Evolutionary conservation across 2,113 vertebrate genomes (phyloP).

Genomic region (Lipophrys pholis): DNA sequence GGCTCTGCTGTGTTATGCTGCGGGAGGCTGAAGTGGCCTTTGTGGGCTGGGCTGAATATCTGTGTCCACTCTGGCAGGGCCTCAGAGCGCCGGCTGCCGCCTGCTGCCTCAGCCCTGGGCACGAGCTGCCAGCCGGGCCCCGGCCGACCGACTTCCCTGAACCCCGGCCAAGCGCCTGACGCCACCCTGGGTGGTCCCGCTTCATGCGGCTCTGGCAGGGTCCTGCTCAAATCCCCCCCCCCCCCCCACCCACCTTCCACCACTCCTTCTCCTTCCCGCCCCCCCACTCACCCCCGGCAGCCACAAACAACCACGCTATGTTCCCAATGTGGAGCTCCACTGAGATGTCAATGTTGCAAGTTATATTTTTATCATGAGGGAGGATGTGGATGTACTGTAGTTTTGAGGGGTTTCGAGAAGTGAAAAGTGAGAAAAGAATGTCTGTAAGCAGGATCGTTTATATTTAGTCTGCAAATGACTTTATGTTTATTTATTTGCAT

Average conservation of each 20-base stretch:
- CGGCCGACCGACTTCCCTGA: constrained; percentile 73
- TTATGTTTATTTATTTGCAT: constrained; percentile 49
- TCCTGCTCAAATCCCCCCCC: constrained; percentile 46
- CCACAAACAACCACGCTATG: constrained; percentile 78
- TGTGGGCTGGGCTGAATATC: constrained; percentile 76
- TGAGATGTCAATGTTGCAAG: constrained; percentile 70
- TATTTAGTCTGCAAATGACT: constrained; percentile 61
- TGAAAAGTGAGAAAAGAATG: constrained; percentile 64
- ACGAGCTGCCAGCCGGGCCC: constrained; percentile 70
- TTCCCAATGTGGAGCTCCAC: constrained; percentile 73
- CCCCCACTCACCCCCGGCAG: constrained; percentile 53
- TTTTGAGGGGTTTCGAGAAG: constrained; percentile 63
- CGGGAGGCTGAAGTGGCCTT: constrained; percentile 81
- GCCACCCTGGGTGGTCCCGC: constrained; percentile 84
- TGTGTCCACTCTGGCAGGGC: constrained; percentile 77
- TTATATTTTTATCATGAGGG: constrained; percentile 72
- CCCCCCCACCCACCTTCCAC: constrained; percentile 51
- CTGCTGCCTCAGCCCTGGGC: constrained; percentile 72
- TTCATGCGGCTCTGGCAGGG: constrained; percentile 81
- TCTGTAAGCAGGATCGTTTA: constrained; percentile 54
- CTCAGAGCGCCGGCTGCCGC: constrained; percentile 73
- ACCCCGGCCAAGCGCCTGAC: constrained; percentile 82
- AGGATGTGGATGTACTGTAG: constrained; percentile 73
- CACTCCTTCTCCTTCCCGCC: constrained; percentile 49
- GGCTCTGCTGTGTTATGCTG: constrained; percentile 72